Conservation (phyloP, 2,113 vertebrate genomes). For the Hyaena hyaena region DNA sequence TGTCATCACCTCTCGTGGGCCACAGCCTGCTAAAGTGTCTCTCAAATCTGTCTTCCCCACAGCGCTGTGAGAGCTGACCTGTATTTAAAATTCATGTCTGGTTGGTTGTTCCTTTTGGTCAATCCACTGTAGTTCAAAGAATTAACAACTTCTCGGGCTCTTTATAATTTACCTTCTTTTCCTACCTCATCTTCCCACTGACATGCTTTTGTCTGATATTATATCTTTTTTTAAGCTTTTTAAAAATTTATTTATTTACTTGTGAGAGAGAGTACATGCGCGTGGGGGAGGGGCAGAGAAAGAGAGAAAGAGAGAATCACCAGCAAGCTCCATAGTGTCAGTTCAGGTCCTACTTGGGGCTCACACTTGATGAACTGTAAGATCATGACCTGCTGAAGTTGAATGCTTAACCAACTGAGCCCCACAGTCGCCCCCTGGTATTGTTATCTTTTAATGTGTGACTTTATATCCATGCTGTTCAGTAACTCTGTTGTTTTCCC, state of each 20-base stretch:
- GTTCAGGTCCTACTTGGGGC: too few species aligned
- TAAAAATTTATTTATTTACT: too few species aligned
- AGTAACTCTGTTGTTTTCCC: background rate
- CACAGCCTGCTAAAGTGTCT: background rate
- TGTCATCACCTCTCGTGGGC: background rate
- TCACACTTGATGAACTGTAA: too few species aligned
- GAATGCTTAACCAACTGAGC: too few species aligned
- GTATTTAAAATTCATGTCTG: background rate
- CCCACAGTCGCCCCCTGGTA: too few species aligned
- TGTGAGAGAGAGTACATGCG: too few species aligned
- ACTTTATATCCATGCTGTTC: background rate
- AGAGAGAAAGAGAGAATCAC: too few species aligned
- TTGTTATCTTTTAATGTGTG: background rate
- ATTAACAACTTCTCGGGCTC: background rate
- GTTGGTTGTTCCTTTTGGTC: background rate
- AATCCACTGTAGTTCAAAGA: background rate
- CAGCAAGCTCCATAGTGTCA: too few species aligned
- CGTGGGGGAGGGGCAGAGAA: too few species aligned
- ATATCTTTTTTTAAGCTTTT: background rate
- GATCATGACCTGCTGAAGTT: too few species aligned
- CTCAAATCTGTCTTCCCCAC: background rate
- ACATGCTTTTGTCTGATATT: background rate
- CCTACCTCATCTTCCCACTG: background rate
- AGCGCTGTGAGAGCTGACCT: background rate
- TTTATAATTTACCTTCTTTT: background rate